These are phyloP conservation scores for Drosophila subpulchrella DNA, from an alignment of 1,140 invertebrate genomes.

Conservation along the genomic window DNA sequence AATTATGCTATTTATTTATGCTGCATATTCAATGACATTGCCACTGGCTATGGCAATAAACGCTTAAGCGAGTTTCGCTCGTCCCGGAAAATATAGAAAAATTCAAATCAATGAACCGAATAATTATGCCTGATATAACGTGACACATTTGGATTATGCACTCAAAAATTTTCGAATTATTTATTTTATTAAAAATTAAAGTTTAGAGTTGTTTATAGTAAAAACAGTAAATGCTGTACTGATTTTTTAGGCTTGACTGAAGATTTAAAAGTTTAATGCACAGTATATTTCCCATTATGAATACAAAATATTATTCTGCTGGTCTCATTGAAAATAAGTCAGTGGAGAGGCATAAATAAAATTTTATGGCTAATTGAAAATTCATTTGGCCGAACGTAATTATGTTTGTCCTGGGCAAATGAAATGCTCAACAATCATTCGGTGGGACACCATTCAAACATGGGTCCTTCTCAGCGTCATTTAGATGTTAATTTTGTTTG, in stretches of 20 bases:
- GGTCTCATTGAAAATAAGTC: constrained; percentile 9
- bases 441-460: constrained; percentile 4
- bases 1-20: constrained; percentile 53
- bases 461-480: constrained; percentile 9
- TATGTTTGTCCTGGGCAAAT: constrained; percentile 44
- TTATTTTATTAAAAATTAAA: too few relatives aligned
- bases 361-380: constrained; percentile 63
- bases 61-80: constrained; percentile 34
- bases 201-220: not conserved
- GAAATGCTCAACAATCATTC: constrained; percentile 22
- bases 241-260: too few relatives aligned
- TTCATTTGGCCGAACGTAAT: constrained; percentile 53
- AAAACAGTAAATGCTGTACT: too few relatives aligned
- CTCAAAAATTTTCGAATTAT: not conserved
- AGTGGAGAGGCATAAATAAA: constrained; percentile 23
- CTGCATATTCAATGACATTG: constrained; percentile 39
- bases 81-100: constrained; percentile 25
- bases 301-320: constrained; percentile 14
- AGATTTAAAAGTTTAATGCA: not conserved
- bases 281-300: not conserved
- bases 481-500: constrained; percentile 54
- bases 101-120: constrained; percentile 34
- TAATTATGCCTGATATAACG: constrained; percentile 19
- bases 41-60: constrained; percentile 33
- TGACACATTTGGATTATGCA: constrained; percentile 32